Evolutionary conservation across 2,888 invertebrate species (phyloP).

Genomic region (Ecliptopera silaceata): DNA sequence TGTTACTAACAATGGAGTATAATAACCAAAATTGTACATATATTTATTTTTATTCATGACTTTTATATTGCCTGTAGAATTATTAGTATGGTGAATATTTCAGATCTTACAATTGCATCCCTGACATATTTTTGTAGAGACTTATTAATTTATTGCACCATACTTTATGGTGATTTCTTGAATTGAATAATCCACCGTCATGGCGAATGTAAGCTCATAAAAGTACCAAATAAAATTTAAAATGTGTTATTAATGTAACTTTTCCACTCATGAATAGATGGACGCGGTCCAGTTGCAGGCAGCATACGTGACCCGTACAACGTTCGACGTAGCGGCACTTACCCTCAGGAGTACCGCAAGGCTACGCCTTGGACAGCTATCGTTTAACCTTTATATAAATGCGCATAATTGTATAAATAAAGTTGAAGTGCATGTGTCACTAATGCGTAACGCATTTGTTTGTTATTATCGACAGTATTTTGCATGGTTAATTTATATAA

Average conservation of each 20-base stretch:
- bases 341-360: constrained; percentile 17
- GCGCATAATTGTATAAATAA: constrained; percentile 16
- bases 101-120: too few species aligned
- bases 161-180: too few species aligned
- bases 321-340: constrained; percentile 5
- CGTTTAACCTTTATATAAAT: constrained; percentile 18
- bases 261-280: constrained; percentile 2
- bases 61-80: too few species aligned
- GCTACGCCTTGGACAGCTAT: constrained; percentile 5
- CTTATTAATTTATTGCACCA: too few species aligned
- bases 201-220: too few species aligned
- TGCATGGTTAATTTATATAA: not conserved
- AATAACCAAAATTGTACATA: too few species aligned
- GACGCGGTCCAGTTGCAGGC: not conserved
- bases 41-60: too few species aligned
- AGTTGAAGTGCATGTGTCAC: constrained; percentile 15
- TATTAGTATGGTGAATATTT: too few species aligned
- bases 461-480: constrained; percentile 1
- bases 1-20: not conserved
- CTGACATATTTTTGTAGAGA: too few species aligned
- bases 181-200: too few species aligned
- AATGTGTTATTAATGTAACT: not conserved
- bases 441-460: constrained; percentile 14
- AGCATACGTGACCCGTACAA: constrained; percentile 10
- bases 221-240: too few species aligned